Conservation (phyloP, 1,140 invertebrate species). For the Choristoneura fumiferana region DNA sequence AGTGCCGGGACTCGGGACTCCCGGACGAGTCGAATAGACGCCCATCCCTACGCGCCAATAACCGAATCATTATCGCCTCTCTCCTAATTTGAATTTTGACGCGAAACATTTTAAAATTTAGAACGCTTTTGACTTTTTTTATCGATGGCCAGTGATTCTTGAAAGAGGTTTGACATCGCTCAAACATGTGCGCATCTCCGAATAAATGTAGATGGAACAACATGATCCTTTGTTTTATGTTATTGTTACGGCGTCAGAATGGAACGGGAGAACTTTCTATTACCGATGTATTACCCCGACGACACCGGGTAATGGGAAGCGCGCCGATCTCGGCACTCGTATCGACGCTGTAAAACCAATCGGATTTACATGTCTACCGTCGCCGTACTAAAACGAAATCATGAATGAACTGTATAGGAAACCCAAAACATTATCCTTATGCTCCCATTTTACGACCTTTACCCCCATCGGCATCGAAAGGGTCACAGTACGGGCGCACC, state of each 20-base stretch:
- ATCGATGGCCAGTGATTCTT: too few species aligned
- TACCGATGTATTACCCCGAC: conserved; percentile 63
- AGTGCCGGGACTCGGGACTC: conserved; percentile 51
- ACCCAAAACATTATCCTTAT: conserved; percentile 78
- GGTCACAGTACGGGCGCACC: conserved; percentile 70
- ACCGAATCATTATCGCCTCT: conserved; percentile 50
- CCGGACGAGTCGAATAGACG: conserved; percentile 25
- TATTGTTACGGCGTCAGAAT: conserved; percentile 16
- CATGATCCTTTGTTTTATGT: conserved; percentile 18
- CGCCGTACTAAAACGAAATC: conserved; percentile 75
- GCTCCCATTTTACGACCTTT: conserved; percentile 77
- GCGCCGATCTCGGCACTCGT: conserved; percentile 51
- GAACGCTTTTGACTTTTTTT: background rate
- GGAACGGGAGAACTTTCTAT: conserved; percentile 54
- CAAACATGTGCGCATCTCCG: background rate
- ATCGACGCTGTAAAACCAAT: conserved; percentile 65
- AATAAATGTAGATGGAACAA: background rate
- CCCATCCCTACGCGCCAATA: conserved; percentile 57
- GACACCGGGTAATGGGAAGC: conserved; percentile 59
- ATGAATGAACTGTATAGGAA: conserved; percentile 77
- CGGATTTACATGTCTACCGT: conserved; percentile 75
- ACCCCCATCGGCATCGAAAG: conserved; percentile 72
- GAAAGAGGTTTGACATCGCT: too few species aligned
- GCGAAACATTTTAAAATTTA: background rate
- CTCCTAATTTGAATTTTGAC: conserved; percentile 55